Evolutionary conservation across 2,888 invertebrate species (phyloP).

Genomic region (Xanthorhoe spadicearia): DNA sequence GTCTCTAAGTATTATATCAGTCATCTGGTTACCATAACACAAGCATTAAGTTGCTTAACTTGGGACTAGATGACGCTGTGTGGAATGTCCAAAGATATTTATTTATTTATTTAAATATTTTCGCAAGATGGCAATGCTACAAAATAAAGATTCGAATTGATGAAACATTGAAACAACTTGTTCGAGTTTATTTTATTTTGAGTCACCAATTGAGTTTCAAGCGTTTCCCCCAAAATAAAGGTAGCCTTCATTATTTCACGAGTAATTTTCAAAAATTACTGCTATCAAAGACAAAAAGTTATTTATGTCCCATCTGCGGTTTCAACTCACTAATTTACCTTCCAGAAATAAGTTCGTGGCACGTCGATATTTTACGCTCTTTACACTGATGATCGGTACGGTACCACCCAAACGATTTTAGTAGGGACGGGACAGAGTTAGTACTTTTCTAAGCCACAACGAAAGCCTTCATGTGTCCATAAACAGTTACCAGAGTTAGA

Average conservation of each 20-base stretch:
- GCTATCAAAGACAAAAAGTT: conserved; percentile 30
- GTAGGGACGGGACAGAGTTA: conserved; percentile 25
- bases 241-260: conserved; percentile 26
- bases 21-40: too few relatives aligned
- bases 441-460: neutral
- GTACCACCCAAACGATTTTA: conserved; percentile 31
- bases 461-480: too few relatives aligned
- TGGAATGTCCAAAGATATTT: too few relatives aligned
- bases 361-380: conserved; percentile 73
- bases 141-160: neutral
- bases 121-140: neutral
- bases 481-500: too few relatives aligned
- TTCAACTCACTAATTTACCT: conserved; percentile 50
- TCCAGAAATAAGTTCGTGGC: conserved; percentile 65
- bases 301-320: conserved; percentile 46
- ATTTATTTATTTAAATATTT: neutral
- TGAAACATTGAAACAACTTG: neutral
- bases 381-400: conserved; percentile 58
- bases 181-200: conserved; percentile 25
- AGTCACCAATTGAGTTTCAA: conserved; percentile 18
- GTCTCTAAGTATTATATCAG: too few relatives aligned
- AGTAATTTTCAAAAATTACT: conserved; percentile 15
- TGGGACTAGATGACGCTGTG: too few relatives aligned
- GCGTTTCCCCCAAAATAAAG: conserved; percentile 26
- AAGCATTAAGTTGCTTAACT: too few relatives aligned